Conservation (phyloP, 1,140 invertebrate species). For the roundworm (Caenorhabditis elegans) region DNA sequence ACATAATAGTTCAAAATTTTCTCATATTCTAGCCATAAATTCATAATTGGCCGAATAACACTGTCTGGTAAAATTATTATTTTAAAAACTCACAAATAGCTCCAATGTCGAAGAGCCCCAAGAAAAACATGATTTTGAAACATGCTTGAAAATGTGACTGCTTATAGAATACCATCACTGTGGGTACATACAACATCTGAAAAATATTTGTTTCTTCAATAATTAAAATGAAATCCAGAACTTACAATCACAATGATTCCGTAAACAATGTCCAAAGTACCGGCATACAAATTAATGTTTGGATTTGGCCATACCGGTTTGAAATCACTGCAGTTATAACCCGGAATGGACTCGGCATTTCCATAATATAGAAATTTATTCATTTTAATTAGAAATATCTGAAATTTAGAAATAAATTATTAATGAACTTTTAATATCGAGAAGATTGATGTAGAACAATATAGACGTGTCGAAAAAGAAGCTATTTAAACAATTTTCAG, state of each 20-base stretch:
- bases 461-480: too few relatives aligned
- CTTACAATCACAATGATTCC: background rate
- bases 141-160: background rate
- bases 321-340: background rate
- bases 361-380: background rate
- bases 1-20: too few relatives aligned
- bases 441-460: too few relatives aligned
- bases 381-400: background rate
- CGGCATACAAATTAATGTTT: background rate
- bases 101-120: background rate
- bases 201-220: background rate
- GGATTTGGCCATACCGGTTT: background rate
- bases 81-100: background rate
- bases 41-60: too few relatives aligned
- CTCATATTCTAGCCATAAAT: too few relatives aligned
- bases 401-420: too few relatives aligned
- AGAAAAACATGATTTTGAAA: constrained; percentile 13
- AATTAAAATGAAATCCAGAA: background rate
- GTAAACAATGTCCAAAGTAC: background rate
- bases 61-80: too few relatives aligned
- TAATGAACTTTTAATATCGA: too few relatives aligned
- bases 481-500: too few relatives aligned
- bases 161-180: background rate
- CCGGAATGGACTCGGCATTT: background rate
- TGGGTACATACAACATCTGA: constrained; percentile 1